Evolutionary conservation across 2,888 invertebrate species (phyloP).

Genomic region (Cryptus armator): DNA sequence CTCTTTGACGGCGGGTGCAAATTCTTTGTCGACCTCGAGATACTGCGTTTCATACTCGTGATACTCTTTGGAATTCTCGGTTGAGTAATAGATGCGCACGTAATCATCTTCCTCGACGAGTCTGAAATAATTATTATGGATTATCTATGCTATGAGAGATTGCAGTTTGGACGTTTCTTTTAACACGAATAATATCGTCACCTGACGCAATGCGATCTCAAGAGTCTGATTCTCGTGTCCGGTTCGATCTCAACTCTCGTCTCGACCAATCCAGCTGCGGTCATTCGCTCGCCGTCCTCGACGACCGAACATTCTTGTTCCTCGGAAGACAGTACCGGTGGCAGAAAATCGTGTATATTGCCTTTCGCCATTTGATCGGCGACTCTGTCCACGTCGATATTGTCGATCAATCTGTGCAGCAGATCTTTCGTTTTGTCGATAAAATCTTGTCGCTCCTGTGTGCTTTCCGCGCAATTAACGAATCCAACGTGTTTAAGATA

Average conservation of each 20-base stretch:
- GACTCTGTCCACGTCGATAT: slow-evolving; percentile 89
- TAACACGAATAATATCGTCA: slow-evolving; percentile 47
- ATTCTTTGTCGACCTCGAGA: slow-evolving; percentile 90
- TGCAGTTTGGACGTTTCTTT: too few relatives aligned
- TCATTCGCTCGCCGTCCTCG: slow-evolving; percentile 90
- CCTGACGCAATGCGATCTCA: slow-evolving; percentile 83
- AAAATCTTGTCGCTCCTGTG: slow-evolving; percentile 84
- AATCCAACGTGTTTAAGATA: slow-evolving; percentile 92
- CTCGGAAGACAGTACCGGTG: slow-evolving; percentile 90
- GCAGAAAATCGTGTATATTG: slow-evolving; percentile 94
- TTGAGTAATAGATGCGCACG: slow-evolving; percentile 91
- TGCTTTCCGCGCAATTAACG: slow-evolving; percentile 87
- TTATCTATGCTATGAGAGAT: neutral
- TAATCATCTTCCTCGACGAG: slow-evolving; percentile 89
- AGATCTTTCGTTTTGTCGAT: slow-evolving; percentile 85
- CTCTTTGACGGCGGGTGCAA: slow-evolving; percentile 90
- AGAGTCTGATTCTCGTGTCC: slow-evolving; percentile 88
- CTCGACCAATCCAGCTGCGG: slow-evolving; percentile 87
- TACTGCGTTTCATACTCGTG: slow-evolving; percentile 92
- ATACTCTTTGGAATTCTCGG: slow-evolving; percentile 94
- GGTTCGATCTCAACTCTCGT: slow-evolving; percentile 89
- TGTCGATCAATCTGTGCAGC: slow-evolving; percentile 82
- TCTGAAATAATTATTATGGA: slow-evolving; percentile 77
- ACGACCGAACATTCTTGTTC: slow-evolving; percentile 91
- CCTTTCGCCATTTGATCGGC: slow-evolving; percentile 95